A percentile compares a stretch with the other conserved stretches of the same genome.
Conservation (phyloP, 2,113 vertebrate genomes). For the Myrmecophaga tridactyla region DNA sequence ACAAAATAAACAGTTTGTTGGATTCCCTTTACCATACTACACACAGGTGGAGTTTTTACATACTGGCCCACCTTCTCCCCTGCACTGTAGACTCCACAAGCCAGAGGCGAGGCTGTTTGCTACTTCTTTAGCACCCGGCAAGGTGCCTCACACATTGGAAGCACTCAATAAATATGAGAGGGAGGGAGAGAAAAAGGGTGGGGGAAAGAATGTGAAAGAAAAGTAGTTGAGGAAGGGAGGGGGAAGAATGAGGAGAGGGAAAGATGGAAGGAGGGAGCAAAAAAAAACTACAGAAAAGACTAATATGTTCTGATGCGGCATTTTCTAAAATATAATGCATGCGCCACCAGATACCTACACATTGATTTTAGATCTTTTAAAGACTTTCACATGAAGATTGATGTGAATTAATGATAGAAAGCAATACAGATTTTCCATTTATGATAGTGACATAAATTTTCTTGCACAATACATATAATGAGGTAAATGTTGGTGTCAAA, state of each 20-base stretch:
- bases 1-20: background rate
- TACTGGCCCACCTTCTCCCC: background rate
- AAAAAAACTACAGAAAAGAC: background rate
- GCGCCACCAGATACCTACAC: background rate
- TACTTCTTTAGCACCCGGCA: background rate
- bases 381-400: background rate
- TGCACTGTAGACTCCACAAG: too few relatives aligned
- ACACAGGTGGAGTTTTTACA: background rate
- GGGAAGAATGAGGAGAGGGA: background rate
- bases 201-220: background rate
- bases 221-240: background rate
- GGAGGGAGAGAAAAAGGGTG: background rate
- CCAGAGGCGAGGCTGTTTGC: background rate
- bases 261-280: background rate
- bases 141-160: rapidly evolving
- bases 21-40: background rate
- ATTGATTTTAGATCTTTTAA: background rate
- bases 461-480: background rate
- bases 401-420: background rate
- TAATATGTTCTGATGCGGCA: background rate
- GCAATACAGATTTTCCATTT: background rate
- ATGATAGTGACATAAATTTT: background rate
- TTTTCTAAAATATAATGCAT: background rate
- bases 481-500: background rate
- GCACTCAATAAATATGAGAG: background rate